Percentiles rank a stretch among this genome's conserved stretches.
These are phyloP conservation scores for Protobothrops flavoviridis DNA, from an alignment of 2,113 vertebrate genomes.

Conservation along the genomic window DNA sequence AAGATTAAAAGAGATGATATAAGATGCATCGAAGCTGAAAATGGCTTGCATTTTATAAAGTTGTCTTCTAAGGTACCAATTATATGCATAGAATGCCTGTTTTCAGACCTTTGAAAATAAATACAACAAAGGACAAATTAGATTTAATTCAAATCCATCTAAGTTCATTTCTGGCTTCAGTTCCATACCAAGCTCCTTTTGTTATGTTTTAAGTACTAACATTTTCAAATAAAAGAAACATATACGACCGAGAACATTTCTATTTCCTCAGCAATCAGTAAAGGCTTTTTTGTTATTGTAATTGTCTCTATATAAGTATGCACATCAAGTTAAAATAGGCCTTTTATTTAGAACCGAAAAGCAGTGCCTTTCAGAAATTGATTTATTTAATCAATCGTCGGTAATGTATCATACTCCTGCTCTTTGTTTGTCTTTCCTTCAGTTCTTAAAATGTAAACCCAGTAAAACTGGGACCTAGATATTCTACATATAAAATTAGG, in stretches of 20 bases:
- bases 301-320: not conserved
- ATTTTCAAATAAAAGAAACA: not conserved
- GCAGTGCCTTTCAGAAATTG: not conserved
- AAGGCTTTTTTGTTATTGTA: not conserved
- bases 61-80: not conserved
- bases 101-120: not conserved
- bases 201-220: not conserved
- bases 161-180: not conserved
- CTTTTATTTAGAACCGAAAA: not conserved
- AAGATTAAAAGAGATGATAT: not conserved
- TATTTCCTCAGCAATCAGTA: not conserved
- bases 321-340: slow-evolving; percentile 3
- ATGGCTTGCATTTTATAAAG: not conserved
- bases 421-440: not conserved
- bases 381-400: not conserved
- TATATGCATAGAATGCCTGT: not conserved
- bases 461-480: not conserved
- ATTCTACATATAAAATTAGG: not conserved
- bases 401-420: not conserved
- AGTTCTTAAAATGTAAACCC: not conserved
- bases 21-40: not conserved
- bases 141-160: not conserved
- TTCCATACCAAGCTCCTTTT: not conserved
- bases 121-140: not conserved
- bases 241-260: not conserved